Percentiles rank a stretch among this genome's conserved stretches.
Conservation (phyloP, 2,797 vertebrate genomes). For the Moxostoma hubbsi region DNA sequence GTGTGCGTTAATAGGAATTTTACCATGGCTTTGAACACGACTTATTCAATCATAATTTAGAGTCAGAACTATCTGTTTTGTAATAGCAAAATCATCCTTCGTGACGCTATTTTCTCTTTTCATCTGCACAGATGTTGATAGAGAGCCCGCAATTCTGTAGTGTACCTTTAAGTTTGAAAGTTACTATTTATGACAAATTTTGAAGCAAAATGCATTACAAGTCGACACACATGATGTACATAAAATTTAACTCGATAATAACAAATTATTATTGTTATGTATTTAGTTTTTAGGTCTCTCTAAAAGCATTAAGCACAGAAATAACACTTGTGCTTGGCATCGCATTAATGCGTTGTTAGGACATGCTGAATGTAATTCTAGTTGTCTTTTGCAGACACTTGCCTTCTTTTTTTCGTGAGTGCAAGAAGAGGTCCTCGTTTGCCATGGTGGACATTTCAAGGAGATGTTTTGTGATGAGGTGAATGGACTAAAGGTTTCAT, state of each 20-base stretch:
- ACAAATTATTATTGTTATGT: background rate
- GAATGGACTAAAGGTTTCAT: background rate
- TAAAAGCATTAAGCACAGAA: background rate
- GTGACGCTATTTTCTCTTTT: no score
- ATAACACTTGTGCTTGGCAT: background rate
- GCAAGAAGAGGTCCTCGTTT: constrained; percentile 29
- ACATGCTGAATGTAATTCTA: background rate
- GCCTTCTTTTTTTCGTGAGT: constrained; percentile 38
- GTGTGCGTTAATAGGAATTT: no score
- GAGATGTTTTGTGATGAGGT: background rate
- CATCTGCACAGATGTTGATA: no score
- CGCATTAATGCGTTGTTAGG: background rate
- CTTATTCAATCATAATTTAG: no score
- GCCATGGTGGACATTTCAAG: constrained; percentile 26
- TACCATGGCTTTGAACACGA: no score
- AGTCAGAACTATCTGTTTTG: no score
- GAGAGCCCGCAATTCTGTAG: no score
- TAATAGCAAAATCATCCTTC: no score
- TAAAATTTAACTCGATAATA: background rate
- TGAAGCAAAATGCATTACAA: no score
- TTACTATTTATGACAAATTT: no score
- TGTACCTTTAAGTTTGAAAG: no score
- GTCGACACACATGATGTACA: no score
- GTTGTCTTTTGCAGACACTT: constrained; percentile 27
- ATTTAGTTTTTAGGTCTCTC: background rate